Base-by-base conservation (phyloP, 2,113 vertebrate species). In the Bolborhynchus lineola region DNA sequence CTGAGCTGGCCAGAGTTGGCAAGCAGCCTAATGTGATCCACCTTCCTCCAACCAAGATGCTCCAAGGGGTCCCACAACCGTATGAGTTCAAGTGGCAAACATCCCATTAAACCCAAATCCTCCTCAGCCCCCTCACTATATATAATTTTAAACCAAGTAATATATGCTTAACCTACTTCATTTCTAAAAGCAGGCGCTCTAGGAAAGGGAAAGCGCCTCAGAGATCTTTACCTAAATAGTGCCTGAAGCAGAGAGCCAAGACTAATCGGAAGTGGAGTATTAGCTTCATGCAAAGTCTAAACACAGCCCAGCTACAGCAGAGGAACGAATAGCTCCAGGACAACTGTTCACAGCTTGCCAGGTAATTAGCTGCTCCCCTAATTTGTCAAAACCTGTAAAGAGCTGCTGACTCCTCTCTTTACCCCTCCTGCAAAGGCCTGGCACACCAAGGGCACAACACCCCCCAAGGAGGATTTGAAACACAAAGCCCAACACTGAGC, bases 271-370 rank as follows among this genome's bases (percentile, higher is more conserved):
- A 97, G 90, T 42, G 91, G 93, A 91, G 92, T 85, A 96, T 97
- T 95, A 97, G 91, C 95, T 96, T 90, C 78, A 16, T 19, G 39
- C 21, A 20, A 95, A 93, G 88, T 74, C 95, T 91, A 86, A 95
- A 94, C 90, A 86, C 74, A 69, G 91, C 85, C 76, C 82, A 47
- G 65, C 83, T 85, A 78, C 46, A 26, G 55, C 29, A 49, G 69
- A 74, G 75, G 93, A 95, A 46, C 64, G 7, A 85, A 92, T 68
- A 90, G 95, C 88, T 93, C 82, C 89, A 88, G 80, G 84, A 92
- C 94, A 96, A 95, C 93, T 90, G 95, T 89, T 97, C 86, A 80
- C 94, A 93, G 95, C 93, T 94, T 95, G 95, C 92, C 95, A 93
- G 88, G 88, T 96, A 97, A 97, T 96, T 95, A 97, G 89, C 90